Evolutionary conservation across 2,888 invertebrate species (phyloP).

Genomic region (Sinodicranocentrus sp.): DNA sequence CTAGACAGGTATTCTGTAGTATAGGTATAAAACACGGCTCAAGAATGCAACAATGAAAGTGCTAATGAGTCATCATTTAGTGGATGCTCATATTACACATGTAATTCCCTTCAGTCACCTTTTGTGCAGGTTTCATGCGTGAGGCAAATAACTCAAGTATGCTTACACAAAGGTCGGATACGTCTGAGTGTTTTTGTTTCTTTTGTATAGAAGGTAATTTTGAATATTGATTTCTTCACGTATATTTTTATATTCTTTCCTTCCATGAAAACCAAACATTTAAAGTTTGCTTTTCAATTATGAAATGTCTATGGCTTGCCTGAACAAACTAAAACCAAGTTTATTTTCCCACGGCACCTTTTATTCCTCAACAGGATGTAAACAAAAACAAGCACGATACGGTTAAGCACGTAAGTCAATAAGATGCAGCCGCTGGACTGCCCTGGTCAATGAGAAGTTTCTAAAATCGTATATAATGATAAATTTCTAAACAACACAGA

Average conservation of each 20-base stretch:
- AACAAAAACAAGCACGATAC: too few species aligned
- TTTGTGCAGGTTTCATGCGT: too few species aligned
- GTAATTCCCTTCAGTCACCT: too few species aligned
- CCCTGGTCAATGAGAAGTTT: too few species aligned
- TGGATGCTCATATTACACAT: background rate
- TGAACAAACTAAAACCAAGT: background rate
- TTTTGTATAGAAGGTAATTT: background rate
- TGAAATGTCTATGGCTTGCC: background rate
- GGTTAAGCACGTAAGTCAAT: too few species aligned
- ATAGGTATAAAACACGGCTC: background rate
- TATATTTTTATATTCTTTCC: background rate
- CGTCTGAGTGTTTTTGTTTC: background rate
- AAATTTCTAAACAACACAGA: too few species aligned
- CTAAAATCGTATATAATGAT: too few species aligned
- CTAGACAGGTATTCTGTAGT: background rate
- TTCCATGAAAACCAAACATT: background rate
- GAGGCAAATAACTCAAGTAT: too few species aligned
- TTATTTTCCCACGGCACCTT: background rate
- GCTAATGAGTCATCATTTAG: slow-evolving; percentile 50
- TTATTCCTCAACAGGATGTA: too few species aligned
- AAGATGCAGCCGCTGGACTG: too few species aligned
- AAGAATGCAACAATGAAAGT: slow-evolving; percentile 37
- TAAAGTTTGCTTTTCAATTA: too few species aligned
- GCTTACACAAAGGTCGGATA: background rate
- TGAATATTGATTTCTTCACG: too few species aligned